Percentiles rank a stretch among this genome's conserved stretches.
Evolutionary conservation across 2,797 vertebrate genomes (phyloP).

Genomic region (Cuniculus paca): DNA sequence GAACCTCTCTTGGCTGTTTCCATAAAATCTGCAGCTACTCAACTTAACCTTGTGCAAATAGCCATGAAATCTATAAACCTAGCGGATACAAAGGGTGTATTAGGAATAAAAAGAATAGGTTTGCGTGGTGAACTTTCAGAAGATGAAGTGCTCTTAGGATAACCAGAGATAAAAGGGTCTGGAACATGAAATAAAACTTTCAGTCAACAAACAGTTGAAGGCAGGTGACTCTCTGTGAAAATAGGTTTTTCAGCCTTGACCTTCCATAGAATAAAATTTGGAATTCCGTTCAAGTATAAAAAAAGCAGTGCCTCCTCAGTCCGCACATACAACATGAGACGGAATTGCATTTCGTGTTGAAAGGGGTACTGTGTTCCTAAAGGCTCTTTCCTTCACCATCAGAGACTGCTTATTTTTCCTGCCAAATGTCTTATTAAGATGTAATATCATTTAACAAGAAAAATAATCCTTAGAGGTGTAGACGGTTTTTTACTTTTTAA

Average conservation of each 20-base stretch:
- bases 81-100: conserved; percentile 85
- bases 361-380: background rate
- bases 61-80: conserved; percentile 89
- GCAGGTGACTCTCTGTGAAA: conserved; percentile 64
- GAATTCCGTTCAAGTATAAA: conserved; percentile 69
- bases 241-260: conserved; percentile 65
- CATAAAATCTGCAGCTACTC: conserved; percentile 86
- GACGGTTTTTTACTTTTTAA: background rate
- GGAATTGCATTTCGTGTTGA: conserved; percentile 47
- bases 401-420: background rate
- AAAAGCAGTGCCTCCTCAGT: background rate
- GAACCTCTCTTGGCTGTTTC: conserved; percentile 86
- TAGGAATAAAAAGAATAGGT: conserved; percentile 81
- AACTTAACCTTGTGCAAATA: conserved; percentile 87
- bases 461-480: background rate
- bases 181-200: conserved; percentile 87
- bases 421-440: background rate
- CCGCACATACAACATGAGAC: background rate
- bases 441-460: background rate
- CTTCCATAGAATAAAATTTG: conserved; percentile 30
- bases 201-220: conserved; percentile 81
- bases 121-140: conserved; percentile 86
- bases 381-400: background rate
- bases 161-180: conserved; percentile 86
- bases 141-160: conserved; percentile 84